phyloP scores from a whole-genome alignment of 2,888 invertebrate genomes.

The Deilephila porcellus region DNA sequence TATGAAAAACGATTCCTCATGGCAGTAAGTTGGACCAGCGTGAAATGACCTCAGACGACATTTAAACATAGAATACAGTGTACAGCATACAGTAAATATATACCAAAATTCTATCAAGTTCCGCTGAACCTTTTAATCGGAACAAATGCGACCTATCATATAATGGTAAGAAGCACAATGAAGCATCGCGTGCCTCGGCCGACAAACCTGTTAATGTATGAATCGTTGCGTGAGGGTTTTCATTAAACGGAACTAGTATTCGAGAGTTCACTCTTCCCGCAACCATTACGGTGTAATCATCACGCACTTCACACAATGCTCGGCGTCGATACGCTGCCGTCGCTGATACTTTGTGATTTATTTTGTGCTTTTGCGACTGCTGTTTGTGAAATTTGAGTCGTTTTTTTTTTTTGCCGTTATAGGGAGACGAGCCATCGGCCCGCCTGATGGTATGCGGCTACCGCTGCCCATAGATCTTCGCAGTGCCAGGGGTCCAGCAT shows the following conservation, averaged over 20 bases:
- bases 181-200: slow-evolving; percentile 28
- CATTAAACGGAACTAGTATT: slow-evolving; percentile 62
- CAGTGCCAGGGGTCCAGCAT: too few relatives aligned
- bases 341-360: background rate
- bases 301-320: slow-evolving; percentile 62
- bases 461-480: too few relatives aligned
- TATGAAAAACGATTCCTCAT: too few relatives aligned
- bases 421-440: too few relatives aligned
- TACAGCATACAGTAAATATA: too few relatives aligned
- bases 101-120: too few relatives aligned
- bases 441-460: too few relatives aligned
- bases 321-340: slow-evolving; percentile 48
- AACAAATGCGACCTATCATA: background rate
- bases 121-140: too few relatives aligned
- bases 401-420: too few relatives aligned
- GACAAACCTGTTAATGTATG: slow-evolving; percentile 38
- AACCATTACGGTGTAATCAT: slow-evolving; percentile 59
- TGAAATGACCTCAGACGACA: too few relatives aligned
- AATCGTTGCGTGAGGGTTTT: slow-evolving; percentile 64
- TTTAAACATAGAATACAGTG: too few relatives aligned
- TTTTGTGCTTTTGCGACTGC: background rate
- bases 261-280: slow-evolving; percentile 66
- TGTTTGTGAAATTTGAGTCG: background rate
- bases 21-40: too few relatives aligned
- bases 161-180: background rate